Conservation (phyloP, 1,140 invertebrate genomes). For the Agrypnia vestita region DNA sequence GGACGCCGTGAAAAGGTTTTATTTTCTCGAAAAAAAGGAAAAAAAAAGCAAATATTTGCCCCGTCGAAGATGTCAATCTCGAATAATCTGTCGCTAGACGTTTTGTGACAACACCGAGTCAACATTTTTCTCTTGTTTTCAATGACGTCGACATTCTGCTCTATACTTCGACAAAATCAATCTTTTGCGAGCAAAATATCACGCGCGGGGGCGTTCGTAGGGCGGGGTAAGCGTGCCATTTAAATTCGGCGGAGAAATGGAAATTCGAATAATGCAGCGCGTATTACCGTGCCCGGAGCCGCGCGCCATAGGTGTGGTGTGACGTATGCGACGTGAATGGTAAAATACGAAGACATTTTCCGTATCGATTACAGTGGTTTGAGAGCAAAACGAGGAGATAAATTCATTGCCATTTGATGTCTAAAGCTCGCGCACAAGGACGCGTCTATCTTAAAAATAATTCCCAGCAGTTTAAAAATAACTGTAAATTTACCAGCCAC, state of each 20-base stretch:
- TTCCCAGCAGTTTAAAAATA: too few species aligned
- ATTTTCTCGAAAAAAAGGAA: background rate
- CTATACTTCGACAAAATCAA: constrained; percentile 15
- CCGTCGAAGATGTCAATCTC: background rate
- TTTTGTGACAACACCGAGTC: background rate
- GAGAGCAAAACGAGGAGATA: background rate
- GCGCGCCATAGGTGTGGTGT: background rate
- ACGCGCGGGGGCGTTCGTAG: background rate
- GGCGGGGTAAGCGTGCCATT: background rate
- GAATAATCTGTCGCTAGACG: background rate
- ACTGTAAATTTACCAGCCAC: too few species aligned
- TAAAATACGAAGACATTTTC: background rate
- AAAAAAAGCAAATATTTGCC: constrained; percentile 17
- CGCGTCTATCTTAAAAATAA: too few species aligned
- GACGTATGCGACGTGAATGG: background rate
- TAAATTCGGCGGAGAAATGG: constrained; percentile 10
- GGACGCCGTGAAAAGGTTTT: constrained; percentile 1
- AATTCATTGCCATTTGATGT: too few species aligned
- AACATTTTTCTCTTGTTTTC: background rate
- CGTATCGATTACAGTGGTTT: background rate
- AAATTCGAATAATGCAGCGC: background rate
- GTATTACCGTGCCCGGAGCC: background rate
- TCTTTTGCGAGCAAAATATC: background rate
- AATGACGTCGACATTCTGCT: background rate
- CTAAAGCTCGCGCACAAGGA: too few species aligned